Base-by-base conservation (phyloP, 2,113 vertebrate species). In the Anoura caudifer region DNA sequence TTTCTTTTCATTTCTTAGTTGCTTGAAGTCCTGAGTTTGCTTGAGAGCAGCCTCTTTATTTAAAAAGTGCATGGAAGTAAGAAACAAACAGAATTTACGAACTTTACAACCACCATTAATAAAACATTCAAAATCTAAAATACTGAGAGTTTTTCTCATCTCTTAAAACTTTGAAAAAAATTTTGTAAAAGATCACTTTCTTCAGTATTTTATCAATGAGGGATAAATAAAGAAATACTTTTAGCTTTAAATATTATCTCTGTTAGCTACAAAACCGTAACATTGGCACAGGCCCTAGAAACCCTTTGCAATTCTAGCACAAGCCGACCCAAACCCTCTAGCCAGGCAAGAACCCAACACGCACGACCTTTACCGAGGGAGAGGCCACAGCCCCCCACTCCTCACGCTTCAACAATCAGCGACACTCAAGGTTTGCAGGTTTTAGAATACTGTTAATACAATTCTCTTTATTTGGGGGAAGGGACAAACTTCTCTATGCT, bases 1-100 rank as follows among this genome's bases (percentile, higher is more conserved):
- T 41, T 96, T 98, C 97, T 99, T 99, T 87, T 99, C 99, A 92
- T 97, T 99, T 96, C 98, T 99, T 88, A 99, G 96, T 52, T 98
- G 98, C 77, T 97, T 98, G 94, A 99, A 99, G 91, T 99, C 98
- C 95, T 98, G 95, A 31, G 95, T 98, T 87, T 99, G 99, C 97
- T 99, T 99, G 95, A 96, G 95, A 94, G 98, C 98, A 65, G 98
- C 98, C 67, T 99, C 99, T 99, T 98, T 95, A 96, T 97, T 76
- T 97, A 96, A 97, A 9, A 56, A 85, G 54, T 1, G 4, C 13
- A 89, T 19, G 2, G 52, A 93, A 79, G 38, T 33, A 73, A 89
- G 43, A 94, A 63, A 93, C 3, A 83, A 43, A 33, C 72, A 38
- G 15, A 52, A 91, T 52, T 87, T 33, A 88, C 16, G 50, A 70